phyloP scores from a whole-genome alignment of 2,888 invertebrate genomes.

The Megastigmus dorsalis region DNA sequence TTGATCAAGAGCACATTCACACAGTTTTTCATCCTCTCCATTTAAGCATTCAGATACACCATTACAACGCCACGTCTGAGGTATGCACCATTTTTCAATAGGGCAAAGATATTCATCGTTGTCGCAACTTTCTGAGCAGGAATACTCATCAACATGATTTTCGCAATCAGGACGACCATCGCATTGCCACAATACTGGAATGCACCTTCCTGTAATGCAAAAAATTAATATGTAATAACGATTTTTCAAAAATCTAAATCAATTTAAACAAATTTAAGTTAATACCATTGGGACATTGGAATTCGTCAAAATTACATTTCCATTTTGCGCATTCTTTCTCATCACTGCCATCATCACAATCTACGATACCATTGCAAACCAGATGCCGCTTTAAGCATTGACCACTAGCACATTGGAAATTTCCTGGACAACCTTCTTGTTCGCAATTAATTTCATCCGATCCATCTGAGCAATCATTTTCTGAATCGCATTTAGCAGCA shows the following conservation, averaged over 20 bases:
- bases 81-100: conserved; percentile 78
- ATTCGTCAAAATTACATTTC: conserved; percentile 78
- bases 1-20: conserved; percentile 77
- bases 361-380: conserved; percentile 79
- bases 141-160: conserved; percentile 77
- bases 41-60: conserved; percentile 77
- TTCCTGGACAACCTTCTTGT: conserved; percentile 77
- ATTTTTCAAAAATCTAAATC: conserved; percentile 9
- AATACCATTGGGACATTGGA: conserved; percentile 75
- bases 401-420: conserved; percentile 78
- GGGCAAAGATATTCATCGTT: conserved; percentile 78
- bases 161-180: conserved; percentile 78
- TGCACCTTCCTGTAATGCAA: conserved; percentile 74
- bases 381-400: conserved; percentile 78
- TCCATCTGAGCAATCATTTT: conserved; percentile 79
- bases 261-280: not conserved
- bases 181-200: conserved; percentile 78
- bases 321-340: conserved; percentile 77
- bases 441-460: conserved; percentile 79
- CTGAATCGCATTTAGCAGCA: conserved; percentile 77
- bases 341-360: conserved; percentile 80
- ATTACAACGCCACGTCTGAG: conserved; percentile 78
- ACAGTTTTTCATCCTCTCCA: conserved; percentile 78
- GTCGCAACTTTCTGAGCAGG: conserved; percentile 76
- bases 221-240: not conserved